These are phyloP conservation scores for Crypturellus undulatus DNA, from an alignment of 2,113 vertebrate genomes.

Conservation along the genomic window DNA sequence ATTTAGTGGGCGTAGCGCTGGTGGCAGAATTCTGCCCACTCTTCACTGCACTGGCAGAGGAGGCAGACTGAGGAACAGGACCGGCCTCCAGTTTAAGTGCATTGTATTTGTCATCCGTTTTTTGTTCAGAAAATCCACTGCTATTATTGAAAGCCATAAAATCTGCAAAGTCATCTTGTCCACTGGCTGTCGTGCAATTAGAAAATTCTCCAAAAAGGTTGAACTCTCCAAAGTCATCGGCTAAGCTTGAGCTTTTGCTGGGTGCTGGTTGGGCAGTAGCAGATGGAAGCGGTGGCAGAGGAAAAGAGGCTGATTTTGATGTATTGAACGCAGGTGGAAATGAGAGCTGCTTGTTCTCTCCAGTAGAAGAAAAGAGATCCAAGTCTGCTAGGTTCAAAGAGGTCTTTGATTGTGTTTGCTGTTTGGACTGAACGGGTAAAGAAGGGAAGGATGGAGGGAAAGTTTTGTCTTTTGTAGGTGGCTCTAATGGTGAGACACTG, in stretches of 20 bases:
- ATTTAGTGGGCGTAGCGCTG: conserved; percentile 77
- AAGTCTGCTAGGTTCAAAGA: conserved; percentile 91
- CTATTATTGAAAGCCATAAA: conserved; percentile 94
- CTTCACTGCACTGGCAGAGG: conserved; percentile 43
- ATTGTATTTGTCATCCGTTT: conserved; percentile 69
- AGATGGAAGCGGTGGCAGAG: conserved; percentile 26
- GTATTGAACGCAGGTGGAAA: conserved; percentile 69
- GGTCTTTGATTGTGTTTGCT: conserved; percentile 84
- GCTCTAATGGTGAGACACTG: conserved; percentile 93
- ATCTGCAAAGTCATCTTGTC: conserved; percentile 96
- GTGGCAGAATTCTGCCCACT: conserved; percentile 68
- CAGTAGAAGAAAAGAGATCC: conserved; percentile 88
- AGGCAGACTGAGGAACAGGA: conserved; percentile 56
- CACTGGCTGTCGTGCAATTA: conserved; percentile 58
- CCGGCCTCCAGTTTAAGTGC: conserved; percentile 67
- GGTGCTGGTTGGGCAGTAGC: conserved; percentile 63
- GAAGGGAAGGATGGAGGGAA: conserved; percentile 87
- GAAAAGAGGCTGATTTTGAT: conserved; percentile 60
- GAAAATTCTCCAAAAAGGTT: conserved; percentile 90
- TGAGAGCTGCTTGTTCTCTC: conserved; percentile 68
- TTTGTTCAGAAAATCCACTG: conserved; percentile 77
- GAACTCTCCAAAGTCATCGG: conserved; percentile 95
- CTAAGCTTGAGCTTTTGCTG: conserved; percentile 75
- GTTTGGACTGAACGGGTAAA: conserved; percentile 84
- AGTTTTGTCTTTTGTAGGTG: conserved; percentile 86